A percentile compares a stretch with the other conserved stretches of the same genome.
Evolutionary conservation across 2,888 invertebrate species (phyloP).

Genomic region (Quadroppia sp.): DNA sequence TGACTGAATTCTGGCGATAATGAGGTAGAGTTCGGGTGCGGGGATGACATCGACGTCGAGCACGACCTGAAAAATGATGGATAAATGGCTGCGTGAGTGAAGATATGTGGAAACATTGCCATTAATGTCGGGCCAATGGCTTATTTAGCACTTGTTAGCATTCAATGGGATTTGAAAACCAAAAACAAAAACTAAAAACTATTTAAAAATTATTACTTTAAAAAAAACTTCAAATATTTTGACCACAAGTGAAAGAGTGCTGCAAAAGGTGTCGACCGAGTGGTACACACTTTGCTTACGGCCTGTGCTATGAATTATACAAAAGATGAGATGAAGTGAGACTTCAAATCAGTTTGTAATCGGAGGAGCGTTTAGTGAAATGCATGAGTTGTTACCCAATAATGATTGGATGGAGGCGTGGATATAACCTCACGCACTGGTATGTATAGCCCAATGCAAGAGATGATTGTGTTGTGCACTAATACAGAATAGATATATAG

Average conservation of each 20-base stretch:
- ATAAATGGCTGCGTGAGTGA: constrained; percentile 38
- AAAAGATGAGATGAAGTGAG: constrained; percentile 9
- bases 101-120: constrained; percentile 42
- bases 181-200: no score
- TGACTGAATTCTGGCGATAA: constrained; percentile 27
- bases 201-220: no score
- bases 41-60: background rate
- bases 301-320: constrained; percentile 13
- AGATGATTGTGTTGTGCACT: background rate
- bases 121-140: background rate
- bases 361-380: constrained; percentile 16
- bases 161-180: no score
- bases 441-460: constrained; percentile 15
- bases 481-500: no score
- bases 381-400: constrained; percentile 7
- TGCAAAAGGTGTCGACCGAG: no score
- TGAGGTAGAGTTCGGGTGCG: background rate
- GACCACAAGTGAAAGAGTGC: no score
- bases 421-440: constrained; percentile 6
- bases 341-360: constrained; percentile 11
- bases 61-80: constrained; percentile 36
- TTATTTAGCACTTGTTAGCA: no score
- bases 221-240: no score
- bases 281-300: background rate
- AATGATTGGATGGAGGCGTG: constrained; percentile 19